These are phyloP conservation scores for Pelochelys cantorii DNA, from an alignment of 2,797 vertebrate species.

Conservation along the genomic window DNA sequence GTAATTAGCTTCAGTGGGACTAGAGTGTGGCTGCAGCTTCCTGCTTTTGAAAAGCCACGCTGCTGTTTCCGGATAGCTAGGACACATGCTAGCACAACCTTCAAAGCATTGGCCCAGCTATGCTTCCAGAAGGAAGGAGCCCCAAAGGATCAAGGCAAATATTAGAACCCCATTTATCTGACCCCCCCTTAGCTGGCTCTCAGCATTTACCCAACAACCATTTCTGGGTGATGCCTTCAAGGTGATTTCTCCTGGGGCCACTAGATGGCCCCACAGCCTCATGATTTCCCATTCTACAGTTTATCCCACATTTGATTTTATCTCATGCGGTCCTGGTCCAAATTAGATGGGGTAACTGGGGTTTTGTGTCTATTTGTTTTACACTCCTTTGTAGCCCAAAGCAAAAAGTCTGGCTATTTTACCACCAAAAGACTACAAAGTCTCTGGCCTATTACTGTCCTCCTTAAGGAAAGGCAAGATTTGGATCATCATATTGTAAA, in stretches of 20 bases:
- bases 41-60: neutral
- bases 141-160: neutral
- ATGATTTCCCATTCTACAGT: too few relatives aligned
- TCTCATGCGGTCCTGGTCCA: too few relatives aligned
- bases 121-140: neutral
- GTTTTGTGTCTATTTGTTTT: neutral
- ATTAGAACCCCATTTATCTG: neutral
- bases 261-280: too few relatives aligned
- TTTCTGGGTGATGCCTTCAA: too few relatives aligned
- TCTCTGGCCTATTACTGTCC: constrained; percentile 29
- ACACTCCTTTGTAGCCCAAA: neutral
- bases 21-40: neutral
- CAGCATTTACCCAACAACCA: too few relatives aligned
- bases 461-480: constrained; percentile 2
- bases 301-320: too few relatives aligned
- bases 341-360: too few relatives aligned
- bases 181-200: too few relatives aligned
- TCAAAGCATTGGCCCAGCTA: neutral
- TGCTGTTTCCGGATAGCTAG: neutral
- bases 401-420: neutral
- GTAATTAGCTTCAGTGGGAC: neutral
- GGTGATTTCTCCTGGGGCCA: too few relatives aligned
- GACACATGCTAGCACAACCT: neutral
- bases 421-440: neutral
- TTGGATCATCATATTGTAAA: constrained; percentile 9